Conservation (phyloP, 2,113 vertebrate species). For the Girardinichthys multiradiatus region DNA sequence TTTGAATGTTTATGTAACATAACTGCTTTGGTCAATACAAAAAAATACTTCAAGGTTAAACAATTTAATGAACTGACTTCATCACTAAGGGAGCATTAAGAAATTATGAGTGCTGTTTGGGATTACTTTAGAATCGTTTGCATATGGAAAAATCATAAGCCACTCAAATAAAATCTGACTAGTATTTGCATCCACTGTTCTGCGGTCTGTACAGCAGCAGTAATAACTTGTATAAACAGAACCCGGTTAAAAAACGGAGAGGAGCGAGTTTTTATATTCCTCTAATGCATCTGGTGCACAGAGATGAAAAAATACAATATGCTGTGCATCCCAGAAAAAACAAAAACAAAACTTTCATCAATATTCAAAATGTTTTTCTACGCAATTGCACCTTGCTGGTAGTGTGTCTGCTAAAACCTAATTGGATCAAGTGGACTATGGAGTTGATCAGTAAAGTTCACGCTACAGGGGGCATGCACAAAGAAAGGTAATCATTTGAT, state of each 20-base stretch:
- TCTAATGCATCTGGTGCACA: conserved; percentile 50
- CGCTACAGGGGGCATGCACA: conserved; percentile 18
- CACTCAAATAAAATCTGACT: too few species aligned
- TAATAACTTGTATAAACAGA: background rate
- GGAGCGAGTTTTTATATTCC: conserved; percentile 43
- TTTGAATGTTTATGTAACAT: background rate
- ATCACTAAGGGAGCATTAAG: too few species aligned
- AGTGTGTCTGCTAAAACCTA: conserved; percentile 52
- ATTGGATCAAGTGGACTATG: conserved; percentile 58
- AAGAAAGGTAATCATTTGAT: conserved; percentile 14
- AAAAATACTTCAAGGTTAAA: background rate
- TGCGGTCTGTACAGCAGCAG: background rate
- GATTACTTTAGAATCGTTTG: too few species aligned
- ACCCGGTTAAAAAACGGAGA: background rate
- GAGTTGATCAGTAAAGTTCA: conserved; percentile 50
- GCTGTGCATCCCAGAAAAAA: conserved; percentile 23
- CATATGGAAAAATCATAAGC: too few species aligned
- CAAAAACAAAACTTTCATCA: background rate
- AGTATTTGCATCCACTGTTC: background rate
- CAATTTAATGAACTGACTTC: background rate
- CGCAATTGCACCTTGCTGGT: conserved; percentile 58
- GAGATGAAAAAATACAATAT: conserved; percentile 61
- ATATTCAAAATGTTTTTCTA: conserved; percentile 65
- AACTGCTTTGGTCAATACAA: background rate
- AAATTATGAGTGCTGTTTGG: too few species aligned